Conservation (phyloP, 1,140 invertebrate genomes). For the Chrysopa pallens region DNA sequence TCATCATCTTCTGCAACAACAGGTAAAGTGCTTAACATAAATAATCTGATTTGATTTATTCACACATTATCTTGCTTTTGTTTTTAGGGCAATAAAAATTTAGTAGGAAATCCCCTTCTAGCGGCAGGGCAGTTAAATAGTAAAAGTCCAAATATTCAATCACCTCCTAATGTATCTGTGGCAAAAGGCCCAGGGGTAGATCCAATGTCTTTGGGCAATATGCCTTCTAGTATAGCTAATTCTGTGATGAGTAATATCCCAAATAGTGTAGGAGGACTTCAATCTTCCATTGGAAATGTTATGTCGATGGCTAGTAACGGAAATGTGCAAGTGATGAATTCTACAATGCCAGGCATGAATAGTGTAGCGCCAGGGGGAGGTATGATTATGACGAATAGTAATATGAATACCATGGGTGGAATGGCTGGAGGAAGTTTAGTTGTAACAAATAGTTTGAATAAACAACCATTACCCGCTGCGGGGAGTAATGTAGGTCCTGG, state of each 20-base stretch:
- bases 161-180: conserved; percentile 54
- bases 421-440: conserved; percentile 41
- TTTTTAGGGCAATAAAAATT: conserved; percentile 47
- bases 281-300: conserved; percentile 18
- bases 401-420: conserved; percentile 39
- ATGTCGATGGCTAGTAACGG: conserved; percentile 41
- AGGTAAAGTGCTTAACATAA: conserved; percentile 17
- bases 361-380: conserved; percentile 35
- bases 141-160: conserved; percentile 66
- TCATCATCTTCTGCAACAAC: conserved; percentile 42
- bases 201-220: conserved; percentile 32
- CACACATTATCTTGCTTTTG: conserved; percentile 7
- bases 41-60: background rate
- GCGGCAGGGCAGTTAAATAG: conserved; percentile 51
- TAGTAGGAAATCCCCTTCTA: conserved; percentile 47
- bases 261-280: conserved; percentile 28
- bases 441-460: conserved; percentile 44
- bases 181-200: conserved; percentile 31
- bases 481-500: conserved; percentile 22
- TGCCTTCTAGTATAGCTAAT: conserved; percentile 37
- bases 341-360: conserved; percentile 39
- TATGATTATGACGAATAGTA: conserved; percentile 53
- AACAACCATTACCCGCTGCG: conserved; percentile 38
- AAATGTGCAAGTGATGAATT: conserved; percentile 40
- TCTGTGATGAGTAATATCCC: conserved; percentile 35